Evolutionary conservation across 2,113 vertebrate genomes (phyloP).

Genomic region (Himantopus leucocephalus): DNA sequence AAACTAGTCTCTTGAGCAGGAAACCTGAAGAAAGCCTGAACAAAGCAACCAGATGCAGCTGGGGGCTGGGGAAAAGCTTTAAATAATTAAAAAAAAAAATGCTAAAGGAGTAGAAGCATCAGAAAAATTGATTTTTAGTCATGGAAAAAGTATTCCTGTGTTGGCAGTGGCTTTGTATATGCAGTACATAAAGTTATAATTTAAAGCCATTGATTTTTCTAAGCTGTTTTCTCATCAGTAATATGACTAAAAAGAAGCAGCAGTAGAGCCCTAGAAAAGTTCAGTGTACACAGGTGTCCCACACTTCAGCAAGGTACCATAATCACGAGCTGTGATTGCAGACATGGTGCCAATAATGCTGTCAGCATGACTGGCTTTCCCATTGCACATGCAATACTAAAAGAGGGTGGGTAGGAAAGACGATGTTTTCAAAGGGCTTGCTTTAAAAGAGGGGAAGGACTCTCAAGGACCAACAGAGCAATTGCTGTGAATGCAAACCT

Average conservation of each 20-base stretch:
- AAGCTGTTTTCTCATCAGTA: conserved; percentile 70
- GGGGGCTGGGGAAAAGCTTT: conserved; percentile 64
- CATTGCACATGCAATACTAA: background rate
- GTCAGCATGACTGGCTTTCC: background rate
- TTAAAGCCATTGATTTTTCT: conserved; percentile 72
- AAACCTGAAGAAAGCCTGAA: conserved; percentile 90
- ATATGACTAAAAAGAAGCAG: conserved; percentile 40
- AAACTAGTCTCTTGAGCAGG: conserved; percentile 93
- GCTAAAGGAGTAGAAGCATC: conserved; percentile 58
- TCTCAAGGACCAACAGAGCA: background rate
- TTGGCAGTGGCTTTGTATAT: conserved; percentile 61
- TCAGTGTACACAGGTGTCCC: background rate
- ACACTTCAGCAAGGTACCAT: background rate
- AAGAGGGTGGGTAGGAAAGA: background rate
- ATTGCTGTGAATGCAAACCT: background rate
- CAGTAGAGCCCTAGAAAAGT: background rate
- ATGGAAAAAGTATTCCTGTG: conserved; percentile 60
- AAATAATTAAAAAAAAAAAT: conserved; percentile 22
- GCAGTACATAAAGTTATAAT: conserved; percentile 65
- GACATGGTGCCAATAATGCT: background rate
- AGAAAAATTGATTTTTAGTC: conserved; percentile 67
- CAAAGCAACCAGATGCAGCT: conserved; percentile 85
- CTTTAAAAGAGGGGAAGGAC: background rate
- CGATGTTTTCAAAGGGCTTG: background rate
- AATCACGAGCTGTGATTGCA: background rate